Base-by-base conservation (phyloP, 2,797 vertebrate species). In the Otolemur crassicaudatus region DNA sequence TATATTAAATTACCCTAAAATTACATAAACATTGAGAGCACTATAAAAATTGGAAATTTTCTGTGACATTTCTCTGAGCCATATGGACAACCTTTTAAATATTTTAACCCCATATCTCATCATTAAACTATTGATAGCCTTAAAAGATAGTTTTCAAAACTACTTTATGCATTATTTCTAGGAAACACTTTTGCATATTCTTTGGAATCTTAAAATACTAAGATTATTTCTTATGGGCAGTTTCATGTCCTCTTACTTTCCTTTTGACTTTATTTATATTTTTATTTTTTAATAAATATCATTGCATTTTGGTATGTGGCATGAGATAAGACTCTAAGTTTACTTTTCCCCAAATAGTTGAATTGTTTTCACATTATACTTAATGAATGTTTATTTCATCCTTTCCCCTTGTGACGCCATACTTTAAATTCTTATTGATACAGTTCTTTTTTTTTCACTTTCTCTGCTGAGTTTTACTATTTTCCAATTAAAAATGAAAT, bases 141-240 rank as follows among this genome's bases (percentile, higher is more conserved):
- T 23, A 75, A 61, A 76, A 73, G 60, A 63, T 4, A 60, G 49
- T 81, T 61, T 25, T 95, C 72, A 61, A 17, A 23, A 4, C 7
- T 34, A 16, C 4, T 37, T 61, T 11, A 1, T 25, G 0, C 9
- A 17, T 43, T 34, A 49, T 53, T 65, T 58, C 34, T 40, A 93
- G 80, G 69, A 61, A 34, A 58, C 7, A 5, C 10, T 63, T 87
- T 49, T 77, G 37, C 23, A 76, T 37, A 34, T 77, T 13, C 34
- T 65, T 93, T 96, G 60, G 13, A 58, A 73, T 67, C 9, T 80
- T 84, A 27, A 89, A 94, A 95, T 65, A 5, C 49, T 31, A 58
- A 81, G 22, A 56, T 91, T 53, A 60, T 58, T n/a, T 96, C 92
- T 73, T 77, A 49, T 22, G 63, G 11, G 65, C 6, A 49, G 29